These are phyloP conservation scores for Onychostruthus taczanowskii DNA, from an alignment of 2,113 vertebrate genomes.

Conservation along the genomic window DNA sequence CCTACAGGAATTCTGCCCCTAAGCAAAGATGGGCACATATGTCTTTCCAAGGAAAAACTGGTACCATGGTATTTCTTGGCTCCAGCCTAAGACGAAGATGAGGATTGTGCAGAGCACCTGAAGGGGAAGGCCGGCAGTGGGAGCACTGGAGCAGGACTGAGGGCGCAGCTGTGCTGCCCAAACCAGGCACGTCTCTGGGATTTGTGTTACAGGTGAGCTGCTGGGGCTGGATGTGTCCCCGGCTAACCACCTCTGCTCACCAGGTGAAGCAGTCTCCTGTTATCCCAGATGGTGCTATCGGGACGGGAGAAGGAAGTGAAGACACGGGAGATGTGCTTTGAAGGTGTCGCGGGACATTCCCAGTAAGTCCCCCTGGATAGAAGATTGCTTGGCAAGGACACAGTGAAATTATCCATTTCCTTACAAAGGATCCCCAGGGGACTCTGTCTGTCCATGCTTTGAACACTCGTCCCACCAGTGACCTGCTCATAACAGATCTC, in stretches of 20 bases:
- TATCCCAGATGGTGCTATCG: background rate
- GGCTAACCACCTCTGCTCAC: background rate
- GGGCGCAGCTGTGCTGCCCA: too few relatives aligned
- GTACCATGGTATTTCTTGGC: background rate
- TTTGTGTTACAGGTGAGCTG: background rate
- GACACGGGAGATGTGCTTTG: background rate
- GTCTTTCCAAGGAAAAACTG: background rate
- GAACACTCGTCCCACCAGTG: background rate
- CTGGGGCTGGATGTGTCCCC: background rate
- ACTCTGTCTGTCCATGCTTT: accelerated
- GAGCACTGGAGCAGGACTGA: background rate
- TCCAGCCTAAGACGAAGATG: background rate
- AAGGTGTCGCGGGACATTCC: accelerated
- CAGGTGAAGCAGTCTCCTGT: background rate
- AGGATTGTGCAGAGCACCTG: background rate
- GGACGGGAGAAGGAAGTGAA: background rate
- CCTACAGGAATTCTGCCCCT: background rate
- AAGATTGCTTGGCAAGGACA: background rate
- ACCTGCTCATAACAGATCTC: background rate
- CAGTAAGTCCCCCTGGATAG: too few relatives aligned
- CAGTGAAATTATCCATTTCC: background rate
- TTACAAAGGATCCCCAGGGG: background rate
- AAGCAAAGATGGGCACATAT: background rate
- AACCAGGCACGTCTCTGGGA: background rate
- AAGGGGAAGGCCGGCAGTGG: background rate